phyloP scores from a whole-genome alignment of 2,888 invertebrate genomes.

The Lepetodrilus schrolli region DNA sequence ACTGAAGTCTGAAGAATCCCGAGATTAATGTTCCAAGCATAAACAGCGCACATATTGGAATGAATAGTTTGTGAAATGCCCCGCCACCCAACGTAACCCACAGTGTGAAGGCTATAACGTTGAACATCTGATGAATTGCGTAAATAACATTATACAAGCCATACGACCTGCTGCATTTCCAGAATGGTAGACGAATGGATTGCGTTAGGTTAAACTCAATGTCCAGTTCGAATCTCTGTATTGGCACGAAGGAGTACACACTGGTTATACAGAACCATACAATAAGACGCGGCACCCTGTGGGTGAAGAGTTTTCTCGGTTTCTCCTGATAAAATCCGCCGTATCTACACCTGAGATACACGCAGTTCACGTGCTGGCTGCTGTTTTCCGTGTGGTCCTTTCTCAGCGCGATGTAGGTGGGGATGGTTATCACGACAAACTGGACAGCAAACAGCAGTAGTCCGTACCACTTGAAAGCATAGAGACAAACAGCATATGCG shows the following conservation, averaged over 20 bases:
- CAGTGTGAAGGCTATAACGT: constrained; percentile 5
- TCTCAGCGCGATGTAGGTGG: constrained; percentile 2
- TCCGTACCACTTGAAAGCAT: background rate
- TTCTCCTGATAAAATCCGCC: constrained; percentile 10
- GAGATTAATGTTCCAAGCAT: background rate
- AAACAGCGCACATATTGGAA: constrained; percentile 1
- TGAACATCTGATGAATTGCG: background rate
- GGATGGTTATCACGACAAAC: constrained; percentile 5
- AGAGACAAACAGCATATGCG: constrained; percentile 2
- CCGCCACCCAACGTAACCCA: background rate
- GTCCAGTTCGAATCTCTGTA: constrained; percentile 27
- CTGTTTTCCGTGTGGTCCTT: background rate
- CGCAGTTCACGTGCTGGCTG: constrained; percentile 18
- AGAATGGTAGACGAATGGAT: constrained; percentile 9
- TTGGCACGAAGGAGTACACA: constrained; percentile 16
- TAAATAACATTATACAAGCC: background rate
- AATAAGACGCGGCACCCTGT: background rate
- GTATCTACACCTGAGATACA: constrained; percentile 12
- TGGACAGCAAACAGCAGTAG: background rate
- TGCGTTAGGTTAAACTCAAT: background rate
- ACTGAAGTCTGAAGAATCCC: background rate
- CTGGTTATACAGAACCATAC: constrained; percentile 21
- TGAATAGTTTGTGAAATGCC: background rate
- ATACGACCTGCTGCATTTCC: constrained; percentile 24
- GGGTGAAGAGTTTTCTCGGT: background rate